phyloP scores from a whole-genome alignment of 2,797 vertebrate genomes.

The Sebastes minor region DNA sequence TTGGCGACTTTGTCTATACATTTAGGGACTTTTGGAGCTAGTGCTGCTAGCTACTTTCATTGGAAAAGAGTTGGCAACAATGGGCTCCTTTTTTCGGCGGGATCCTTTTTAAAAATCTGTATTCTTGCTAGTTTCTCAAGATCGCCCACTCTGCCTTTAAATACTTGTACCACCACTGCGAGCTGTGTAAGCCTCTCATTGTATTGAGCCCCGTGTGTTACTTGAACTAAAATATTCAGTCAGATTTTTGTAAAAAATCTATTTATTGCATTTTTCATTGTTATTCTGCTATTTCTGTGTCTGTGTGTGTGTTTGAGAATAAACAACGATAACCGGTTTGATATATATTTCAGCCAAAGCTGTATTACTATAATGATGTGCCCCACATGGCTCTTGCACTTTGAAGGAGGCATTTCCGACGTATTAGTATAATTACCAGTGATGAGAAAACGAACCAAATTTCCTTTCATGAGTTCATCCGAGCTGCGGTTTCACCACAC shows the following conservation, averaged over 20 bases:
- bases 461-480: constrained; percentile 93
- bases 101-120: no score
- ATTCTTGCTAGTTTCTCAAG: no score
- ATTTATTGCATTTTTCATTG: constrained; percentile 70
- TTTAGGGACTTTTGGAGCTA: no score
- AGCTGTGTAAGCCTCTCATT: neutral
- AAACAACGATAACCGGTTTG: constrained; percentile 90
- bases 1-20: no score
- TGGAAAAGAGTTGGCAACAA: no score
- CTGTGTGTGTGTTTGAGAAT: constrained; percentile 71
- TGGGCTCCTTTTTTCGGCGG: no score
- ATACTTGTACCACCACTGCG: neutral
- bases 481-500: constrained; percentile 87
- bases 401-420: constrained; percentile 93
- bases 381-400: constrained; percentile 91
- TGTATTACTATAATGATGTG: constrained; percentile 91
- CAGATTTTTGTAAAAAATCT: neutral
- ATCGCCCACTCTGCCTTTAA: neutral
- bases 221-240: neutral
- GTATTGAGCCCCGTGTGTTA: neutral
- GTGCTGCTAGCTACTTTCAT: fast-evolving
- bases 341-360: constrained; percentile 92
- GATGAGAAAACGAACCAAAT: constrained; percentile 96
- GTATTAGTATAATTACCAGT: constrained; percentile 95
- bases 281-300: constrained; percentile 26